These are phyloP conservation scores for Aeoliscus strigatus DNA, from an alignment of 2,797 vertebrate genomes.

Conservation along the genomic window DNA sequence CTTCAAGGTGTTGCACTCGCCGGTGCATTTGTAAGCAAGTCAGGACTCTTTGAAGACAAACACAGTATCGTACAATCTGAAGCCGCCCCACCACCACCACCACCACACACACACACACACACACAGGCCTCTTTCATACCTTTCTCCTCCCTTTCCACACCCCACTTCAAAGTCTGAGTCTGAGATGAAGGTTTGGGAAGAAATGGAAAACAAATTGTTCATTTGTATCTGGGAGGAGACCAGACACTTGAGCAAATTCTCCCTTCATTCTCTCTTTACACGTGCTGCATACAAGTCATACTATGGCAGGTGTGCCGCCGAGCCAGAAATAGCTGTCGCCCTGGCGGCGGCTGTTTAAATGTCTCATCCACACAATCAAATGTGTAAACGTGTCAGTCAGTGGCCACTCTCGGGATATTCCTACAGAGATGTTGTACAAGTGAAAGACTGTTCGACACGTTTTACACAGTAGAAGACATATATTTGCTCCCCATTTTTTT, in stretches of 20 bases:
- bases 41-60: conserved; percentile 75
- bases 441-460: too few species aligned
- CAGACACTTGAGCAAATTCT: conserved; percentile 71
- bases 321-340: conserved; percentile 22
- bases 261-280: conserved; percentile 56
- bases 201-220: conserved; percentile 76
- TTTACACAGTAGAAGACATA: too few species aligned
- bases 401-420: too few species aligned
- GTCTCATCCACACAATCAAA: conserved; percentile 59
- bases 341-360: too few species aligned
- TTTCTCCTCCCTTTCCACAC: conserved; percentile 54
- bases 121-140: conserved; percentile 26
- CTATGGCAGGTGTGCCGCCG: conserved; percentile 23
- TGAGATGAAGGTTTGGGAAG: conserved; percentile 71
- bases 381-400: conserved; percentile 67
- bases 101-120: too few species aligned
- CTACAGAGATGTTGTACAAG: too few species aligned
- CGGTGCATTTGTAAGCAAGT: conserved; percentile 68
- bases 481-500: too few species aligned
- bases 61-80: conserved; percentile 64
- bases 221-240: conserved; percentile 77
- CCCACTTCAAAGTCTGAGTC: conserved; percentile 69
- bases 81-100: conserved; percentile 11
- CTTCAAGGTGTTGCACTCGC: conserved; percentile 72
- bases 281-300: conserved; percentile 40